phyloP scores from a whole-genome alignment of 2,797 vertebrate genomes.

The Myotis daubentonii region DNA sequence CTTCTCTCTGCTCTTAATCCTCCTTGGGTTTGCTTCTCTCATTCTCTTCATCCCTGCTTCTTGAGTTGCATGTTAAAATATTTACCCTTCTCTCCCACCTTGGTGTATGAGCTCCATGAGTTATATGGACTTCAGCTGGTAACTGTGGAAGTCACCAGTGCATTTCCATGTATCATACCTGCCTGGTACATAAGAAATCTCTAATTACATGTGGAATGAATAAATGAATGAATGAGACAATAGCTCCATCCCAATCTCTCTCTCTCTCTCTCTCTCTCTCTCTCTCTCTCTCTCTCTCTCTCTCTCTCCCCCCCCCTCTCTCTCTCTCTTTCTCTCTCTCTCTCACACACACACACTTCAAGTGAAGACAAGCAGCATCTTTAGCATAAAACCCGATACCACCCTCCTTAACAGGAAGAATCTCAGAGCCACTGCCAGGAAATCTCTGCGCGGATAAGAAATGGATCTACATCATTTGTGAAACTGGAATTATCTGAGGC shows the following conservation, averaged over 20 bases:
- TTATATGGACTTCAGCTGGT: background rate
- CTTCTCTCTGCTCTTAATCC: background rate
- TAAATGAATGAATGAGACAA: background rate
- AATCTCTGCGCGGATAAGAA: background rate
- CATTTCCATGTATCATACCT: background rate
- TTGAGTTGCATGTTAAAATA: background rate
- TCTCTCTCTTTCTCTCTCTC: background rate
- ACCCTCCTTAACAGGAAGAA: background rate
- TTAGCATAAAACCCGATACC: background rate
- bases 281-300: background rate
- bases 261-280: background rate
- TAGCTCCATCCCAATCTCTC: background rate
- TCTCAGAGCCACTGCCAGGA: background rate
- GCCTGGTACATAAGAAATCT: background rate
- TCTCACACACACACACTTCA: background rate
- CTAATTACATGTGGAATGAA: background rate
- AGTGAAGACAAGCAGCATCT: background rate
- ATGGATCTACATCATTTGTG: constrained; percentile 3
- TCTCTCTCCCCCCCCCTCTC: too few species aligned
- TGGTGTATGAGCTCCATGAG: background rate
- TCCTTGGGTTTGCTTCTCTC: background rate
- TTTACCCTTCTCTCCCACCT: background rate
- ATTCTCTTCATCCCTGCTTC: background rate
- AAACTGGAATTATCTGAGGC: constrained; percentile 28
- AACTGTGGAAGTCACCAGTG: background rate